These are phyloP conservation scores for Aphaenogaster floridana DNA, from an alignment of 1,140 invertebrate genomes.

Conservation along the genomic window DNA sequence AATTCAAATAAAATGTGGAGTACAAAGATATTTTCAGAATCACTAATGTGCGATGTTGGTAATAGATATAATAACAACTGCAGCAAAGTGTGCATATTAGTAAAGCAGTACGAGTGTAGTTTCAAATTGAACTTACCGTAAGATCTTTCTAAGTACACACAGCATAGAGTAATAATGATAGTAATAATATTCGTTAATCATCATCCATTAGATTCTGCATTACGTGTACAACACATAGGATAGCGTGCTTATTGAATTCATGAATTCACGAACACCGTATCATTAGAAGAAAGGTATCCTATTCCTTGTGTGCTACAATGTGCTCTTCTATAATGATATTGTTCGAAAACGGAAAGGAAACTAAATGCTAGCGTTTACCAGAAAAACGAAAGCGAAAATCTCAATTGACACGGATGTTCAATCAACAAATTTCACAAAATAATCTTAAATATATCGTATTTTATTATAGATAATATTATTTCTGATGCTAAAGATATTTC, in stretches of 20 bases:
- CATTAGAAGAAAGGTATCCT: not conserved
- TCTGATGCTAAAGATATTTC: not conserved
- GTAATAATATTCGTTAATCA: conserved; percentile 52
- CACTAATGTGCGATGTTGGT: conserved; percentile 1
- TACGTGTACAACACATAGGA: not conserved
- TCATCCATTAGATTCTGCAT: conserved; percentile 33
- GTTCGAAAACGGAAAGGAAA: not conserved
- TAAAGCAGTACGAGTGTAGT: not conserved
- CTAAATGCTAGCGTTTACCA: not conserved
- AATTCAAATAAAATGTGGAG: conserved; percentile 5
- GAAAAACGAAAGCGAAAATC: not conserved
- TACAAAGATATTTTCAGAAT: not conserved
- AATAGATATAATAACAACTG: conserved; percentile 9
- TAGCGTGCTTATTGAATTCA: conserved; percentile 52
- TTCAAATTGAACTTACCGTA: not conserved
- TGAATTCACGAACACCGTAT: not conserved
- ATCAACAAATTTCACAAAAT: not conserved
- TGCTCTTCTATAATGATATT: conserved; percentile 28
- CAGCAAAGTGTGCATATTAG: conserved; percentile 3
- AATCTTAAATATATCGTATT: not conserved
- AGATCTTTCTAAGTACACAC: conserved; percentile 14
- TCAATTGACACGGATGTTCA: not conserved
- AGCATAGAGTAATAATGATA: conserved; percentile 37
- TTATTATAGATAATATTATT: conserved; percentile 6
- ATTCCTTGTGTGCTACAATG: not conserved